phyloP scores from a whole-genome alignment of 2,113 vertebrate genomes.

The Shinisaurus crocodilurus region DNA sequence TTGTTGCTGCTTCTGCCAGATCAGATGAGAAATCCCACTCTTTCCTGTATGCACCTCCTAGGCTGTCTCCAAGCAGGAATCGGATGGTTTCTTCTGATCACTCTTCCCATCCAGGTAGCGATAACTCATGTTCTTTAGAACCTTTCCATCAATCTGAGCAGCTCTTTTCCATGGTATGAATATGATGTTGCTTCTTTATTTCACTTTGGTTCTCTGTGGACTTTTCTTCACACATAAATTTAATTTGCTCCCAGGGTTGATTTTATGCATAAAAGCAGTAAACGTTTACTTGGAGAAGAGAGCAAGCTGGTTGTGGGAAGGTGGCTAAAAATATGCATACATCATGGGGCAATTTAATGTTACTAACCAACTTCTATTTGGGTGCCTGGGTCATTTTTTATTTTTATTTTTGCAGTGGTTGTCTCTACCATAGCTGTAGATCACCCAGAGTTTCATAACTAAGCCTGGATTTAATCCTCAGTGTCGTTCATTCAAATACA shows the following conservation, averaged over 20 bases:
- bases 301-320: not conserved
- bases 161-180: not conserved
- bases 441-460: not conserved
- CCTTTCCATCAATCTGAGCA: not conserved
- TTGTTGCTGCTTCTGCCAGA: slow-evolving; percentile 31
- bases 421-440: not conserved
- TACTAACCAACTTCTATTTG: not conserved
- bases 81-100: slow-evolving; percentile 49
- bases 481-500: no score
- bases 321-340: not conserved
- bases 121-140: not conserved
- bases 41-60: slow-evolving; percentile 45
- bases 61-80: slow-evolving; percentile 36
- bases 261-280: not conserved
- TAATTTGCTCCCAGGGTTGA: not conserved
- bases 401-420: not conserved
- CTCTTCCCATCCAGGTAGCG: slow-evolving; percentile 59
- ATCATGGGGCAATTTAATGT: not conserved
- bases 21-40: slow-evolving; percentile 50
- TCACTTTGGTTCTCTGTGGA: not conserved
- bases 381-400: not conserved
- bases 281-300: not conserved
- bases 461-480: not conserved
- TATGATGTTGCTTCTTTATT: not conserved
- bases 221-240: not conserved